phyloP scores from a whole-genome alignment of 2,888 invertebrate genomes.

The Gerris lacustris region DNA sequence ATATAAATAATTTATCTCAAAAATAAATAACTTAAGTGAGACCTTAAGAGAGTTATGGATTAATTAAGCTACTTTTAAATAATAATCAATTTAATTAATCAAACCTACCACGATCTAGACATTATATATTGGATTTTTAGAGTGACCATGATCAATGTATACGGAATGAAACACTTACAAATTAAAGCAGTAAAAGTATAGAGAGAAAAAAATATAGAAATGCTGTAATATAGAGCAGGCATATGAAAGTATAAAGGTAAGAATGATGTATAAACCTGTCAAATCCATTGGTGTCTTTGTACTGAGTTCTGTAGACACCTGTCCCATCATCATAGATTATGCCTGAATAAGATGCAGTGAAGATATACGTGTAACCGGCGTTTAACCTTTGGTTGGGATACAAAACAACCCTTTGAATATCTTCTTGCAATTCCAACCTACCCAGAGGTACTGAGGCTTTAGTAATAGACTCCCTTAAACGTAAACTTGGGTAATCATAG shows the following conservation, averaged over 20 bases:
- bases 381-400: neutral
- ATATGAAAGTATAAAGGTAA: neutral
- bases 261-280: neutral
- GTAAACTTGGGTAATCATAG: neutral
- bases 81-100: too few species aligned
- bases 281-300: neutral
- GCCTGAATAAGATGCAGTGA: neutral
- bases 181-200: too few species aligned
- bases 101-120: too few species aligned
- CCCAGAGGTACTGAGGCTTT: neutral
- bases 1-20: too few species aligned
- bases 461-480: neutral
- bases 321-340: neutral
- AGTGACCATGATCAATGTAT: too few species aligned
- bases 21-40: too few species aligned
- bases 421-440: neutral
- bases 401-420: neutral
- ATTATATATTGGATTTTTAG: too few species aligned
- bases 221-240: too few species aligned
- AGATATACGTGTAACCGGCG: neutral
- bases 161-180: too few species aligned
- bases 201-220: too few species aligned
- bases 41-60: too few species aligned
- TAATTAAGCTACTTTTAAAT: too few species aligned
- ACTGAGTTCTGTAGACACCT: neutral